Conservation (phyloP, 2,113 vertebrate species). For the Centropus unirufus region DNA sequence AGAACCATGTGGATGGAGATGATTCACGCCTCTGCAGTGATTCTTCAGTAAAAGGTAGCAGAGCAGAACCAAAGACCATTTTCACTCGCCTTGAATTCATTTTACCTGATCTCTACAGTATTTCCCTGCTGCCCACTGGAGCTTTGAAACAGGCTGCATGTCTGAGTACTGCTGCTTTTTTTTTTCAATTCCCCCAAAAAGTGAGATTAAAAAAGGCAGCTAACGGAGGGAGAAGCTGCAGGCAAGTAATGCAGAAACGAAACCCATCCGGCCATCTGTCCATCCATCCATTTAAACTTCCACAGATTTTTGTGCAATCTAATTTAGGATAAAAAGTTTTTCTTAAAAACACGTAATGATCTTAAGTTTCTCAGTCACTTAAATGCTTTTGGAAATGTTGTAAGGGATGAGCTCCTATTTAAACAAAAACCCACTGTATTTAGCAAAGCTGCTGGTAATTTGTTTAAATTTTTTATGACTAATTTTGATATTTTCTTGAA, state of each 20-base stretch:
- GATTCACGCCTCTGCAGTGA: constrained; percentile 55
- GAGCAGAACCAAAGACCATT: constrained; percentile 70
- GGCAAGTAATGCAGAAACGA: background rate
- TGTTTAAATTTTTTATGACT: background rate
- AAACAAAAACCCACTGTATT: background rate
- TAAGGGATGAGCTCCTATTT: background rate
- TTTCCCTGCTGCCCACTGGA: constrained; percentile 29
- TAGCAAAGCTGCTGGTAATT: background rate
- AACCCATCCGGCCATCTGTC: background rate
- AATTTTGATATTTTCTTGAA: background rate
- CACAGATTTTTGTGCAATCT: background rate
- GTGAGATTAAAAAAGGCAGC: background rate
- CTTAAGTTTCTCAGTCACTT: background rate
- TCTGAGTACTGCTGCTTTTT: background rate
- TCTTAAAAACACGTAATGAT: background rate
- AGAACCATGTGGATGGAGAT: constrained; percentile 8
- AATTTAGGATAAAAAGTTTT: constrained; percentile 7
- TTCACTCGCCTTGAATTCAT: constrained; percentile 67
- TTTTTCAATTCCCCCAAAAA: background rate
- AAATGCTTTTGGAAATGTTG: background rate
- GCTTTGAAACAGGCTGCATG: constrained; percentile 11
- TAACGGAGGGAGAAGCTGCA: background rate
- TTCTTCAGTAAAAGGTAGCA: constrained; percentile 63
- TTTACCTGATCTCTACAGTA: constrained; percentile 40
- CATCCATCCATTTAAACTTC: background rate